These are phyloP conservation scores for Phorcus lineatus DNA, from an alignment of 2,888 invertebrate genomes.

Conservation along the genomic window DNA sequence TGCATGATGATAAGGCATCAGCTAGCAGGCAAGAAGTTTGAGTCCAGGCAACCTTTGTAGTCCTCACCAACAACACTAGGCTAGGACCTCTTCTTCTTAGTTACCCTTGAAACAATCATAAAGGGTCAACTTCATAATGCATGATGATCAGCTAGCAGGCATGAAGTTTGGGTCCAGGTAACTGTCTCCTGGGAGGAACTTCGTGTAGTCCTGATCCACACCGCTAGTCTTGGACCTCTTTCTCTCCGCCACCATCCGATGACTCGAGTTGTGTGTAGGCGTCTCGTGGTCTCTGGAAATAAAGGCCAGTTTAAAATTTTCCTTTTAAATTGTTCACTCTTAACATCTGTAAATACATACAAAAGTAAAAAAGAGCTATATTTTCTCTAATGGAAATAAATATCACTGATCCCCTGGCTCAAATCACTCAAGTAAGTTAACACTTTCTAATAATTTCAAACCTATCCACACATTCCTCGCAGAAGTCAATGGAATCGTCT, in stretches of 20 bases:
- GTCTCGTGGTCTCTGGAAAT: conserved; percentile 61
- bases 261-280: conserved; percentile 66
- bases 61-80: too few relatives aligned
- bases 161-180: conserved; percentile 76
- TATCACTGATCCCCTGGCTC: too few relatives aligned
- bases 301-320: background rate
- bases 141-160: conserved; percentile 50
- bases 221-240: conserved; percentile 37
- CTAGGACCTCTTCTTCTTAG: too few relatives aligned
- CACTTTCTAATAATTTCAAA: conserved; percentile 28
- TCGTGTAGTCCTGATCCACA: conserved; percentile 67
- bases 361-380: background rate
- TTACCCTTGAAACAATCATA: too few relatives aligned
- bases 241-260: conserved; percentile 61
- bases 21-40: too few relatives aligned
- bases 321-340: background rate
- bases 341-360: background rate
- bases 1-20: too few relatives aligned
- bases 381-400: too few relatives aligned
- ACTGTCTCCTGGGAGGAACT: conserved; percentile 67
- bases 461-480: conserved; percentile 76
- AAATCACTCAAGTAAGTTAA: too few relatives aligned
- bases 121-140: too few relatives aligned
- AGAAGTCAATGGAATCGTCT: conserved; percentile 79
- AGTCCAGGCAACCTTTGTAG: too few relatives aligned